Conservation (phyloP, 2,888 invertebrate species). For the Monopis laevigella region DNA sequence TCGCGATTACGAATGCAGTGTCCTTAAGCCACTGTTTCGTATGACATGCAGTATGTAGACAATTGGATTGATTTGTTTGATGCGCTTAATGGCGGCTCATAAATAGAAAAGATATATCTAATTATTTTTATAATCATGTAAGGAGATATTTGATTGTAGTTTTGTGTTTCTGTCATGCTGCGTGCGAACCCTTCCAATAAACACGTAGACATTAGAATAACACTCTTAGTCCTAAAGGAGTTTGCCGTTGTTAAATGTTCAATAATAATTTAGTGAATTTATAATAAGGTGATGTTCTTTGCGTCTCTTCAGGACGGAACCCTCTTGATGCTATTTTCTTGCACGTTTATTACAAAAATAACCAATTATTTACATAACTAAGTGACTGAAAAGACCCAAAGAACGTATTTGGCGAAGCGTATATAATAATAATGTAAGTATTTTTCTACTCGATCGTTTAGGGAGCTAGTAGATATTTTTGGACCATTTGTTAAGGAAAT, state of each 20-base stretch:
- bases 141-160: too few relatives aligned
- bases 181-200: too few relatives aligned
- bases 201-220: slow-evolving; percentile 54
- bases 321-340: background rate
- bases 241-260: background rate
- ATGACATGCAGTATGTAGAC: too few relatives aligned
- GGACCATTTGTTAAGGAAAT: slow-evolving; percentile 63
- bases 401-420: slow-evolving; percentile 30
- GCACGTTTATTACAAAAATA: background rate
- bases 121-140: too few relatives aligned
- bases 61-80: too few relatives aligned
- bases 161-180: too few relatives aligned
- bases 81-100: too few relatives aligned
- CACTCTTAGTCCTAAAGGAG: slow-evolving; percentile 49
- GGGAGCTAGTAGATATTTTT: slow-evolving; percentile 65
- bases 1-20: too few relatives aligned
- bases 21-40: too few relatives aligned
- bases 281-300: background rate
- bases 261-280: background rate
- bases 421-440: slow-evolving; percentile 54
- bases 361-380: slow-evolving; percentile 4
- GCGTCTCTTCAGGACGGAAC: slow-evolving; percentile 2
- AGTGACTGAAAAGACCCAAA: slow-evolving; percentile 9
- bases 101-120: too few relatives aligned
- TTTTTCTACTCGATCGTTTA: slow-evolving; percentile 66